Conservation (phyloP, 2,888 invertebrate genomes). For the Macrosiphum euphorbiae region DNA sequence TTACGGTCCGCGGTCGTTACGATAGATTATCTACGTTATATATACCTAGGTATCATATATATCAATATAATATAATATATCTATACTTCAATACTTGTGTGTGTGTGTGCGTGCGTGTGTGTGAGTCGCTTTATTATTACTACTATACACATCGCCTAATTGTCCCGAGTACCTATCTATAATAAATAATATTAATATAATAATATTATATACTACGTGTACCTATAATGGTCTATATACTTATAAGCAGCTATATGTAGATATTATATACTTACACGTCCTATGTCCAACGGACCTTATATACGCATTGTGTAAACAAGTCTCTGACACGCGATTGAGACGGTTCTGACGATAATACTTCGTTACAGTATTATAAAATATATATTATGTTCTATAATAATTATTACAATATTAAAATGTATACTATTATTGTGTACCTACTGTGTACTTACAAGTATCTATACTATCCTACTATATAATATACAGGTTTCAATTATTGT, state of each 20-base stretch:
- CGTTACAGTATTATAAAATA: neutral
- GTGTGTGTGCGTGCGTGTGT: too few relatives aligned
- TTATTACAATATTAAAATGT: neutral
- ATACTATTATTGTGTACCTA: neutral
- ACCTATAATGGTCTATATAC: neutral
- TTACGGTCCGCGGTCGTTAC: conserved; percentile 39
- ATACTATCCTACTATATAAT: neutral
- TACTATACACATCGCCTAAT: neutral
- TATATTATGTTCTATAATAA: neutral
- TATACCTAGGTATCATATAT: neutral
- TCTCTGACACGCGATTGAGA: neutral
- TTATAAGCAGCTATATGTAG: neutral
- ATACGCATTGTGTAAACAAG: neutral
- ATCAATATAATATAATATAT: neutral
- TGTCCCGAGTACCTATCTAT: neutral
- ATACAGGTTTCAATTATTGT: neutral
- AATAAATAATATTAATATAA: neutral
- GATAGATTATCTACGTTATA: conserved; percentile 42
- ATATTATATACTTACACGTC: neutral
- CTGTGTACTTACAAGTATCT: neutral
- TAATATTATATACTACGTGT: neutral
- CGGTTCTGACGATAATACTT: neutral
- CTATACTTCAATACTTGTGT: neutral
- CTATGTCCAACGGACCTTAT: neutral
- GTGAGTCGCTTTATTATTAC: neutral